phyloP scores from a whole-genome alignment of 2,113 vertebrate genomes.

The Patagioenas fasciata region DNA sequence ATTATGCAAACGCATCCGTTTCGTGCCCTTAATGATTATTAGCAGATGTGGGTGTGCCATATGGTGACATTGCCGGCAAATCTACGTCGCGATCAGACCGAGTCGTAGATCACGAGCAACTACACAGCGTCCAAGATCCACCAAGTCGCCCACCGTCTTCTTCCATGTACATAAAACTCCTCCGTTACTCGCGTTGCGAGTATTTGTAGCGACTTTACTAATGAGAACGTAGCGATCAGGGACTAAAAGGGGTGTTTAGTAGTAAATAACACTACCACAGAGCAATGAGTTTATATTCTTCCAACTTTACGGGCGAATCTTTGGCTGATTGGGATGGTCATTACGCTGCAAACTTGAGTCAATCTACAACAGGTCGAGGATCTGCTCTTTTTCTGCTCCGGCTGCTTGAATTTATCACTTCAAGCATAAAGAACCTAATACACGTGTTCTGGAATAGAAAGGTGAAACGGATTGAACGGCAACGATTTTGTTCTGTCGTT shows the following conservation, averaged over 20 bases:
- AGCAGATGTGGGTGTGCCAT: not conserved
- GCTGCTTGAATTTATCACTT: not conserved
- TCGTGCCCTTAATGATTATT: not conserved
- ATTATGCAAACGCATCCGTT: not conserved
- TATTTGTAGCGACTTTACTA: not conserved
- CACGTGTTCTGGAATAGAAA: no score
- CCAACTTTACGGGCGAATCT: not conserved
- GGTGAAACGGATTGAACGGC: not conserved
- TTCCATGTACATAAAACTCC: not conserved
- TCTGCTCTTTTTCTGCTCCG: not conserved
- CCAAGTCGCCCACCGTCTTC: not conserved
- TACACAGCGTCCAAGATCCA: not conserved
- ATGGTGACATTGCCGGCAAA: not conserved
- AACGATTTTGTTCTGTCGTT: no score
- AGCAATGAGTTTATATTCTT: not conserved
- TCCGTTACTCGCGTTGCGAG: not conserved
- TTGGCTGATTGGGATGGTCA: not conserved
- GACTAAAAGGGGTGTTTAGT: not conserved
- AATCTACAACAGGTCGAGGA: not conserved
- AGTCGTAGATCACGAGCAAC: not conserved
- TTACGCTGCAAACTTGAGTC: not conserved
- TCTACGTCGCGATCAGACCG: not conserved
- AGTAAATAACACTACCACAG: not conserved
- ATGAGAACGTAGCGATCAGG: not conserved
- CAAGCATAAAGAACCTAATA: not conserved